Conservation (phyloP, 2,797 vertebrate species). For the Phalanger gymnotis region DNA sequence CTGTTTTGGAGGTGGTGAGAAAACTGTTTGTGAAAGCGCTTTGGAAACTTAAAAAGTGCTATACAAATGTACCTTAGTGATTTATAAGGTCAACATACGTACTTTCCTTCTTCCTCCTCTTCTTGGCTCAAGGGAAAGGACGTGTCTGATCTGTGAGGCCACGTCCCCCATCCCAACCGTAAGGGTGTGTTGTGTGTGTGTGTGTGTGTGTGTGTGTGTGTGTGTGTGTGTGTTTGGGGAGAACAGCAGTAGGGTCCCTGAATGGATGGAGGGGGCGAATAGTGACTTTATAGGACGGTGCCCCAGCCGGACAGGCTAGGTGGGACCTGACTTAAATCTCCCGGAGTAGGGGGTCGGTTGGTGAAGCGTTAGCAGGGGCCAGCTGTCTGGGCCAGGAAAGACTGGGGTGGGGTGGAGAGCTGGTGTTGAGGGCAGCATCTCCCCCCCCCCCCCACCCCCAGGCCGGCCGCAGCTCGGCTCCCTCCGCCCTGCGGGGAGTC, state of each 20-base stretch:
- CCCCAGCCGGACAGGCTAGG: not conserved
- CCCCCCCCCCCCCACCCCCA: not conserved
- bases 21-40: not conserved
- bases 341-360: not conserved
- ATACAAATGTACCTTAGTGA: not conserved
- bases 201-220: not conserved
- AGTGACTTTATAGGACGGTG: not conserved
- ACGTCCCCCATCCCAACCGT: not conserved
- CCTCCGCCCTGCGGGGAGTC: slow-evolving; percentile 9
- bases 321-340: not conserved
- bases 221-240: no score
- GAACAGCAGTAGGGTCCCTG: not conserved
- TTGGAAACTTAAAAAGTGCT: not conserved
- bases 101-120: not conserved
- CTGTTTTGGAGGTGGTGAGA: not conserved
- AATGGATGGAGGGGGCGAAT: not conserved
- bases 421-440: not conserved
- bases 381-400: not conserved
- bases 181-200: not conserved
- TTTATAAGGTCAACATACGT: not conserved
- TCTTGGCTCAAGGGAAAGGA: not conserved
- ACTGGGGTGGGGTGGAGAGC: not conserved
- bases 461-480: not conserved
- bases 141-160: not conserved
- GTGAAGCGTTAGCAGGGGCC: not conserved